Percentiles rank a stretch among this genome's conserved stretches.
phyloP scores from a whole-genome alignment of 2,797 vertebrate species.

The Poecile montanus region DNA sequence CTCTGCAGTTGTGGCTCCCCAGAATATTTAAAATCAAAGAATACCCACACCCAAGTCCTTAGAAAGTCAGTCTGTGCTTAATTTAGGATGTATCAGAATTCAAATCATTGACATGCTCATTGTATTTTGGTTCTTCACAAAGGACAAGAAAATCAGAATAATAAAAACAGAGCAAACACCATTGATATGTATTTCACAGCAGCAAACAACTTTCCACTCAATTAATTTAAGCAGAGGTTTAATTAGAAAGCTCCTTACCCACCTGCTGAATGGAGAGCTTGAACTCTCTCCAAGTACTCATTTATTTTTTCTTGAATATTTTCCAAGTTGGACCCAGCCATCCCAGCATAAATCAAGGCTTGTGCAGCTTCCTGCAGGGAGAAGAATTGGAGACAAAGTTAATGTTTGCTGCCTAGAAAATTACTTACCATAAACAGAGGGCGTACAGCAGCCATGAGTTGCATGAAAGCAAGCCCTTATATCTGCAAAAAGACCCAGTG shows the following conservation, averaged over 20 bases:
- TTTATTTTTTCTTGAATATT: conserved; percentile 95
- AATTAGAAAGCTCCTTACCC: conserved; percentile 59
- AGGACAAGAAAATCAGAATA: background rate
- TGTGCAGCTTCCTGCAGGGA: conserved; percentile 92
- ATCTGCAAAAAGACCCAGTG: background rate
- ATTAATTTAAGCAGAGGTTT: conserved; percentile 4
- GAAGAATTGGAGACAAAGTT: background rate
- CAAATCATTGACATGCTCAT: background rate
- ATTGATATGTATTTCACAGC: background rate
- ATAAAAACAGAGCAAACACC: background rate
- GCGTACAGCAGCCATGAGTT: background rate
- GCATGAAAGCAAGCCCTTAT: background rate
- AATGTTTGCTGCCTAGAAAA: conserved; percentile 13
- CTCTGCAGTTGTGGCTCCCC: background rate
- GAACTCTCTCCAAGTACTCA: conserved; percentile 94
- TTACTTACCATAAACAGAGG: background rate
- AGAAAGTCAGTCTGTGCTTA: background rate
- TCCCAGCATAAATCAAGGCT: conserved; percentile 95
- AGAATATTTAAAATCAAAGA: background rate
- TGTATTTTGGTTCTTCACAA: background rate
- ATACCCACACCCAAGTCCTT: background rate
- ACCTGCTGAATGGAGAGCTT: conserved; percentile 93
- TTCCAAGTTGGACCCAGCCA: conserved; percentile 96
- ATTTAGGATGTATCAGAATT: background rate
- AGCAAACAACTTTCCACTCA: background rate